phyloP scores from a whole-genome alignment of 2,888 invertebrate species.

The Fragum sueziense region DNA sequence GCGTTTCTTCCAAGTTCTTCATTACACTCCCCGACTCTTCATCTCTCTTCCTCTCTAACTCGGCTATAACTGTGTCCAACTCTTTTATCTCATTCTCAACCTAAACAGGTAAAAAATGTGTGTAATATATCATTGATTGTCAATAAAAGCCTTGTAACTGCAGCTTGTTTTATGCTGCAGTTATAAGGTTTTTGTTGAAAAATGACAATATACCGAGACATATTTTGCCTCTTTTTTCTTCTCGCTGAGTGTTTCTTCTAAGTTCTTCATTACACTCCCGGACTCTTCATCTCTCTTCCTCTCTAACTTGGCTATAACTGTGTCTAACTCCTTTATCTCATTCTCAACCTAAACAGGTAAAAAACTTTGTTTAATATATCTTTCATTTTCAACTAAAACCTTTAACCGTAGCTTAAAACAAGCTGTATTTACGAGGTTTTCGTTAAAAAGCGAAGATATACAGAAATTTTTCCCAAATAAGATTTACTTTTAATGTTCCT shows the following conservation, averaged over 20 bases:
- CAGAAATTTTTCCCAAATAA: too few species aligned
- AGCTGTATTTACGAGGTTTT: too few species aligned
- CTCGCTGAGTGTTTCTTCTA: constrained; percentile 87
- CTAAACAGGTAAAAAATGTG: constrained; percentile 40
- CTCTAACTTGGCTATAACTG: constrained; percentile 86
- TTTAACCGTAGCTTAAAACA: too few species aligned
- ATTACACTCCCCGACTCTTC: constrained; percentile 88
- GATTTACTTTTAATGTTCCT: too few species aligned
- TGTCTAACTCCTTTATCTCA: constrained; percentile 84
- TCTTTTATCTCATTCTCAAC: constrained; percentile 84
- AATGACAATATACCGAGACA: too few species aligned
- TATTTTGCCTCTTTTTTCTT: constrained; percentile 87
- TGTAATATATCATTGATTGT: too few species aligned
- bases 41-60: constrained; percentile 87
- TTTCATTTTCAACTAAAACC: too few species aligned
- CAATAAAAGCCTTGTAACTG: too few species aligned
- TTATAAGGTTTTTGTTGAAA: too few species aligned
- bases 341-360: constrained; percentile 84
- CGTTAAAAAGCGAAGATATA: too few species aligned
- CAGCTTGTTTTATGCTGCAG: too few species aligned
- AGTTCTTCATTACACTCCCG: constrained; percentile 86
- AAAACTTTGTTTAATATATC: too few species aligned
- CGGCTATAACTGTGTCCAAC: constrained; percentile 86
- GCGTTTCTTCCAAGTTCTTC: constrained; percentile 86
- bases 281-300: constrained; percentile 88